Conservation (phyloP, 2,888 invertebrate species). For the Nymphalis urticae region DNA sequence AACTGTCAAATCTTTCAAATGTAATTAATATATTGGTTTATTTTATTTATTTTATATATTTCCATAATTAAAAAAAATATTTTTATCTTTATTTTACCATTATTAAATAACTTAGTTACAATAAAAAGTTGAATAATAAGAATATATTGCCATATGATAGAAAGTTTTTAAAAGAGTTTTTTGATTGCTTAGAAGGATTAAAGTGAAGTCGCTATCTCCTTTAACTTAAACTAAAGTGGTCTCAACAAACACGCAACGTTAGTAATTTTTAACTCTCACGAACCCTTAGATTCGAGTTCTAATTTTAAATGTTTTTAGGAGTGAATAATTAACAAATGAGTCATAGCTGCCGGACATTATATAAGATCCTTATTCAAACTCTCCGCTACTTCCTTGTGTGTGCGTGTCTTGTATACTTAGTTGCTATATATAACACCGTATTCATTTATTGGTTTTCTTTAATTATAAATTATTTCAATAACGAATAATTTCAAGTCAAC, state of each 20-base stretch:
- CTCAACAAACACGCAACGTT: constrained; percentile 28
- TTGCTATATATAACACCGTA: too few species aligned
- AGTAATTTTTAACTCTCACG: constrained; percentile 24
- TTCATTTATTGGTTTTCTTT: too few species aligned
- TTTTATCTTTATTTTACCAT: too few species aligned
- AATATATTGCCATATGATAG: not conserved
- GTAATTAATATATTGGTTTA: too few species aligned
- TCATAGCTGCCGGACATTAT: not conserved
- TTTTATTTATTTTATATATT: too few species aligned
- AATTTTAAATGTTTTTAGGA: constrained; percentile 9
- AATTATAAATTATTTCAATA: too few species aligned
- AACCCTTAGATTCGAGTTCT: constrained; percentile 9
- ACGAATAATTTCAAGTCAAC: too few species aligned
- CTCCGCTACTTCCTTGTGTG: not conserved
- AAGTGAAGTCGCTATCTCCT: constrained; percentile 15
- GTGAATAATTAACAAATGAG: not conserved
- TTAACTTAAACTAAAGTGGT: constrained; percentile 15
- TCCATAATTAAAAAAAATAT: too few species aligned
- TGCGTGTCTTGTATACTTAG: too few species aligned
- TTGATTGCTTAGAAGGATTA: not conserved
- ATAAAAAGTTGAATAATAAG: too few species aligned
- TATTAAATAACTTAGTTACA: not conserved
- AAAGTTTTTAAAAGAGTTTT: too few species aligned
- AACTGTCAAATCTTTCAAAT: not conserved
- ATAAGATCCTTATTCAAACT: not conserved